phyloP scores from a whole-genome alignment of 1,140 invertebrate genomes.

The Leucophenga varia region DNA sequence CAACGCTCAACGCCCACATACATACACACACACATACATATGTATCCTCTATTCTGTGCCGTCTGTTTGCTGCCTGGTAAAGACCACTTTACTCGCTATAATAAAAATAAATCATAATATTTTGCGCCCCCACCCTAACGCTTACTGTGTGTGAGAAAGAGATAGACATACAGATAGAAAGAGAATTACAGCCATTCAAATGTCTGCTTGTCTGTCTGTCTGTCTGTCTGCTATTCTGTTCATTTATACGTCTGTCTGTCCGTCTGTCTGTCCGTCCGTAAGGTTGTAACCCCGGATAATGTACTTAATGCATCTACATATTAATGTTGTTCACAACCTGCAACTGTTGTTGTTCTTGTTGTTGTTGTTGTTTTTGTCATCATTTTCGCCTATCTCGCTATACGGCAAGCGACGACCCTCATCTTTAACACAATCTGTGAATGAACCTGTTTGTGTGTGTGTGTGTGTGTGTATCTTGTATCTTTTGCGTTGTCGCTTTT shows the following conservation, averaged over 20 bases:
- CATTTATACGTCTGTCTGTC: background rate
- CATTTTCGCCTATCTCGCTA: background rate
- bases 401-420: background rate
- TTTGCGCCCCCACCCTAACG: slow-evolving; percentile 28
- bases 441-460: no score
- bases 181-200: slow-evolving; percentile 5
- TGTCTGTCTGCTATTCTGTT: background rate
- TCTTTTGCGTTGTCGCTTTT: no score
- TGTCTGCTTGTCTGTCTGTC: background rate
- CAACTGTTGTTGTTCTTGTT: background rate
- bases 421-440: no score
- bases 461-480: no score
- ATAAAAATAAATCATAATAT: slow-evolving; percentile 58
- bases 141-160: slow-evolving; percentile 14
- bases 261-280: slow-evolving; percentile 25
- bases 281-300: slow-evolving; percentile 56
- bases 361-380: background rate
- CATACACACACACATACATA: background rate
- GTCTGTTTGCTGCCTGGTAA: slow-evolving; percentile 50
- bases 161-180: slow-evolving; percentile 8
- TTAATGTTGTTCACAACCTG: slow-evolving; percentile 46
- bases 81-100: slow-evolving; percentile 55
- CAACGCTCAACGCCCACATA: background rate
- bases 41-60: background rate
- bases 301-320: slow-evolving; percentile 56